Conservation (phyloP, 2,797 vertebrate species). For the Cyclopterus lumpus region DNA sequence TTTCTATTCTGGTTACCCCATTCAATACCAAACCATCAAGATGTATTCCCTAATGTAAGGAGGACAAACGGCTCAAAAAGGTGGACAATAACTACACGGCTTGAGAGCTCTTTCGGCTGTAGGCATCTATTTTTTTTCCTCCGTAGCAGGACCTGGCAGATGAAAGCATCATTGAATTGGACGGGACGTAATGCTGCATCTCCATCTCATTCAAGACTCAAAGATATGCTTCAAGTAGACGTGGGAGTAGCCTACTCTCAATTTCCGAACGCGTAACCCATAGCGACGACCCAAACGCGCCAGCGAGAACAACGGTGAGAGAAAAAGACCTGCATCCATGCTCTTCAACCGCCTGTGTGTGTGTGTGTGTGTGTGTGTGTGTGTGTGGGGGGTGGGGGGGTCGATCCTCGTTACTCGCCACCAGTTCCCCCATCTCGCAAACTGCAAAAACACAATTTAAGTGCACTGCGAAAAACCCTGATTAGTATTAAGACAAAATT, state of each 20-base stretch:
- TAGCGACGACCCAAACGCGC: too few species aligned
- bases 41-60: not conserved
- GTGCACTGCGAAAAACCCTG: conserved; percentile 57
- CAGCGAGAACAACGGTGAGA: not conserved
- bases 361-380: too few species aligned
- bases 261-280: too few species aligned
- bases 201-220: not conserved
- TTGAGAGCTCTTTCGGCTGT: not conserved
- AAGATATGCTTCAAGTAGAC: not conserved
- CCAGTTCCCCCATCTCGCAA: not conserved
- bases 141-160: not conserved
- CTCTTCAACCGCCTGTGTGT: not conserved
- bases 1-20: too few species aligned
- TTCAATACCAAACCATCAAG: not conserved
- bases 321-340: not conserved
- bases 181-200: not conserved
- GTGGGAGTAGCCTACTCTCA: not conserved
- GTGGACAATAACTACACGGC: not conserved
- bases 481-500: conserved; percentile 76
- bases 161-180: not conserved
- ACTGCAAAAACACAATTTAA: conserved; percentile 33
- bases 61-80: not conserved
- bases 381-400: too few species aligned
- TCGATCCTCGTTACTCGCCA: not conserved
- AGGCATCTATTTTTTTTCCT: not conserved